phyloP scores from a whole-genome alignment of 1,140 invertebrate genomes.

The Ceratina australensis region DNA sequence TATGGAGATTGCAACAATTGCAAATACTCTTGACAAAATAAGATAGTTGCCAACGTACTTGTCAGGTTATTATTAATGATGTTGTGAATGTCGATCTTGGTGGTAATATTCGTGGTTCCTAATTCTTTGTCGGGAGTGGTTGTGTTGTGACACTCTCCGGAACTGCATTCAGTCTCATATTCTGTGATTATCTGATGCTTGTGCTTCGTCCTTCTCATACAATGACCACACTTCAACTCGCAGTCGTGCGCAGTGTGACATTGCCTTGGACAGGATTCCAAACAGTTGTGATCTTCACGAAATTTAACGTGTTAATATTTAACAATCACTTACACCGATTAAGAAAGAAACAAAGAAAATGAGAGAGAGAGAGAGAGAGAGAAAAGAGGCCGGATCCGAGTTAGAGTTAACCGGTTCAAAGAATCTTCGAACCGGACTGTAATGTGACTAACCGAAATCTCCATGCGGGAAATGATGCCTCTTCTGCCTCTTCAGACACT shows the following conservation, averaged over 20 bases:
- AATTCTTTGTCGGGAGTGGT: background rate
- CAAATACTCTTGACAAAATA: background rate
- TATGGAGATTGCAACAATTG: too few species aligned
- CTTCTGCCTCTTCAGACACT: constrained; percentile 72
- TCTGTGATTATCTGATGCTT: constrained; percentile 63
- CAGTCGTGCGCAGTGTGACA: constrained; percentile 61
- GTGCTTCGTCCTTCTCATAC: constrained; percentile 54
- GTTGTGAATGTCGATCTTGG: constrained; percentile 70
- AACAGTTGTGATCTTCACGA: constrained; percentile 39
- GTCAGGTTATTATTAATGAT: constrained; percentile 56
- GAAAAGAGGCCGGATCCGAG: too few species aligned
- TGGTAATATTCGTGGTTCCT: constrained; percentile 66
- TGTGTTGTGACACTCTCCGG: constrained; percentile 48
- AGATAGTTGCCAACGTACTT: constrained; percentile 12
- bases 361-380: too few species aligned
- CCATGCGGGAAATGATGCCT: constrained; percentile 63
- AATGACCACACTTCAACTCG: constrained; percentile 40
- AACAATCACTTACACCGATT: background rate
- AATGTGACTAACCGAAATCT: constrained; percentile 46
- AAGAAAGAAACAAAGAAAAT: too few species aligned
- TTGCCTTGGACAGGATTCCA: constrained; percentile 63
- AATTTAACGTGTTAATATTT: constrained; percentile 7
- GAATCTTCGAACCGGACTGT: too few species aligned
- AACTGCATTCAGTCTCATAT: constrained; percentile 59
- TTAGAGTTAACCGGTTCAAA: too few species aligned